Evolutionary conservation across 2,888 invertebrate species (phyloP), one percentile per base, ranked within the genome.

Genomic region (Nomada flava): DNA sequence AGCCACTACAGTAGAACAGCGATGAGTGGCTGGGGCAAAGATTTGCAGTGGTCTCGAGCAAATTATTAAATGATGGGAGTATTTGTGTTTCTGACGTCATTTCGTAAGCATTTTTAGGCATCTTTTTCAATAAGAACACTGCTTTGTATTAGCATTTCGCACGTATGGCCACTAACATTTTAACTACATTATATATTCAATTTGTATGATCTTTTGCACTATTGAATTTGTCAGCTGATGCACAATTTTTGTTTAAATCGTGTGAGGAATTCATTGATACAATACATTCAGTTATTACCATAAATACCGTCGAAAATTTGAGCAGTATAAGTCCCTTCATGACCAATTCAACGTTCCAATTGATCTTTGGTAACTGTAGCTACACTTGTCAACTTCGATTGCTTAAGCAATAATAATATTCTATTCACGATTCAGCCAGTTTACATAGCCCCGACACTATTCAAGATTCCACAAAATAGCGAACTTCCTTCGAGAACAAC

Each of bases 31-130:
- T 57, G 59, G 69, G 71, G 81, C 70, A 85, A 85, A 84, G 85
- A 85, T 85, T 85, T 85, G 76, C 84, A 85, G 67, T 85, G 76
- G 84, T 78, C 81, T 84, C 81, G 78, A 85, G 78, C 71, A 55
- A 53, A 36, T 36, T 5, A 36, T 36, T 36, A 36, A 36, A 36
- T 36, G 5, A 36, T 9, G 36, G 36, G 7, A 9, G 5, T 29
- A 29, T 29, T 29, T 29, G 29, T 29, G 29, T 5, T 36, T 26
- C 2, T 26, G 0, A 26, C 26, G 2, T 26, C 26, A 26, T 26
- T 26, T 2, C 2, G 26, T 26, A 26, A 7, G 7, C 36, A 5
- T 36, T 36, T 36, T 36, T 7, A 7, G 9, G 7, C 36, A 7
- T 1, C 7, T 36, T 36, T 36, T 36, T 36, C 36, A 7, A 36